A percentile compares a stretch with the other conserved stretches of the same genome.
Conservation (phyloP, 2,797 vertebrate species). For the Anas capensis region DNA sequence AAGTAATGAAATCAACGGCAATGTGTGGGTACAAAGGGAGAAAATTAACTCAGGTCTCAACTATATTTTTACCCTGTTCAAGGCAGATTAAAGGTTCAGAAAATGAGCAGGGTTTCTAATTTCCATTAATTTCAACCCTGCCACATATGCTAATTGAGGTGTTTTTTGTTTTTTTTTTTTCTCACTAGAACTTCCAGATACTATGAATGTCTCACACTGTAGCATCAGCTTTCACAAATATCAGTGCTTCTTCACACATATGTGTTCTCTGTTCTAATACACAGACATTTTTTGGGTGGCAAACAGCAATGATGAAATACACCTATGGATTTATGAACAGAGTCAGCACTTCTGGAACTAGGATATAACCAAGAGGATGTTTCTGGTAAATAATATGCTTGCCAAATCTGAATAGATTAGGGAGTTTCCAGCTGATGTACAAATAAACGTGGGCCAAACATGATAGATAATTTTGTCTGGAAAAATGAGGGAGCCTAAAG, state of each 20-base stretch:
- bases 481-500: not conserved
- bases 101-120: not conserved
- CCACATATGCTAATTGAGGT: not conserved
- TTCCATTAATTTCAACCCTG: not conserved
- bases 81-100: not conserved
- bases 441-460: not conserved
- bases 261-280: not conserved
- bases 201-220: not conserved
- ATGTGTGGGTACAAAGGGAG: not conserved
- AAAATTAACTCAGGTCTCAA: not conserved
- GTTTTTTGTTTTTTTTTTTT: not conserved
- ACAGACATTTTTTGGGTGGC: not conserved
- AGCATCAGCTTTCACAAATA: not conserved
- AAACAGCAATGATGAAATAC: not conserved
- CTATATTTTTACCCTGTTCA: not conserved
- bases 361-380: not conserved
- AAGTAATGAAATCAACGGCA: not conserved
- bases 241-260: not conserved
- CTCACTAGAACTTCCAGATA: not conserved
- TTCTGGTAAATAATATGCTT: not conserved
- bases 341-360: not conserved
- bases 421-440: not conserved
- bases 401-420: not conserved
- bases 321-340: not conserved
- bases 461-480: not conserved